phyloP scores from a whole-genome alignment of 2,888 invertebrate species.

The Oligia fasciuncula region DNA sequence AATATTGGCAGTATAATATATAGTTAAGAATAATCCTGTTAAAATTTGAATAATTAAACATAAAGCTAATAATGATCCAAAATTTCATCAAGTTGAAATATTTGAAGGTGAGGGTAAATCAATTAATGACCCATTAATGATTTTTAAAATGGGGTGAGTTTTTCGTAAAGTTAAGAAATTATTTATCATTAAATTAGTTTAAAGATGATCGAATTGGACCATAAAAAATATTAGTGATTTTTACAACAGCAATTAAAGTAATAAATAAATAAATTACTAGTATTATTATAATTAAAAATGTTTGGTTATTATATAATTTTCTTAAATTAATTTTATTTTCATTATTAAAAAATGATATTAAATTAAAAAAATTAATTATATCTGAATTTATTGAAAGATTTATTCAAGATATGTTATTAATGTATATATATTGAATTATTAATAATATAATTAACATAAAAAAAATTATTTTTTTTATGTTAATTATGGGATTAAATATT shows the following conservation, averaged over 20 bases:
- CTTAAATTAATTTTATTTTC: too few relatives aligned
- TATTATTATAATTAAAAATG: constrained; percentile 86
- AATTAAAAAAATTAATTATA: too few relatives aligned
- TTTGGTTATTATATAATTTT: constrained; percentile 89
- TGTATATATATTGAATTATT: too few relatives aligned
- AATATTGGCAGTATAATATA: constrained; percentile 92
- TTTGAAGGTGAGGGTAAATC: constrained; percentile 91
- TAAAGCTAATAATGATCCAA: constrained; percentile 91
- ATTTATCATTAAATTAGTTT: constrained; percentile 83
- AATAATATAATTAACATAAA: too few relatives aligned
- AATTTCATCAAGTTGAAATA: constrained; percentile 92
- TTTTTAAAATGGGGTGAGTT: constrained; percentile 88
- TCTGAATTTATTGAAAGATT: too few relatives aligned
- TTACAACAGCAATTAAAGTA: constrained; percentile 89
- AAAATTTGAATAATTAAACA: constrained; percentile 92
- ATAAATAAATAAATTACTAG: constrained; percentile 91
- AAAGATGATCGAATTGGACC: constrained; percentile 86
- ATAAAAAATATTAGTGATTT: constrained; percentile 90
- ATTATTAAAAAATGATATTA: too few relatives aligned
- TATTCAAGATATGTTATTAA: too few relatives aligned
- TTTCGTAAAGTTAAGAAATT: constrained; percentile 81
- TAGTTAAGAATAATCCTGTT: constrained; percentile 92
- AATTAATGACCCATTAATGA: constrained; percentile 90
- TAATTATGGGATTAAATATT: too few relatives aligned
- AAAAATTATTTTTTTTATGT: too few relatives aligned